Conservation (phyloP, 2,888 invertebrate species). For the Aleiodes leptofemur region DNA sequence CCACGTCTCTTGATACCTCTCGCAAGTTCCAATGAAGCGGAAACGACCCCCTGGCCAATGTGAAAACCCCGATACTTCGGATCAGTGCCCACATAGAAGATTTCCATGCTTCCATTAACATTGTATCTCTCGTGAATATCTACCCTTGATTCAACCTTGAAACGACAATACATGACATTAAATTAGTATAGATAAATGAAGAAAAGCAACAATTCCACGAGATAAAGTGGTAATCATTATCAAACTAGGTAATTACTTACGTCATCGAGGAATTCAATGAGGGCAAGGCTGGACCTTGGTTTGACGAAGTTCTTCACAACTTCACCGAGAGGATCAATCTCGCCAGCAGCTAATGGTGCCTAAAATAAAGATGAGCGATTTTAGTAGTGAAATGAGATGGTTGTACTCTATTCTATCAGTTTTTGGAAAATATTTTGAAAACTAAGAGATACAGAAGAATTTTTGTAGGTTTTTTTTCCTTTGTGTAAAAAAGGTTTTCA, state of each 20-base stretch:
- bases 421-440: no score
- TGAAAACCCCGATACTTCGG: conserved; percentile 78
- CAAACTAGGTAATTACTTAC: conserved; percentile 57
- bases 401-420: not conserved
- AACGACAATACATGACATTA: not conserved
- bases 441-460: no score
- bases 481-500: not conserved
- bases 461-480: not conserved
- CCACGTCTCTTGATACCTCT: conserved; percentile 33
- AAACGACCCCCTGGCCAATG: conserved; percentile 77
- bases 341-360: conserved; percentile 46
- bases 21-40: conserved; percentile 77
- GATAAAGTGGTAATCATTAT: not conserved
- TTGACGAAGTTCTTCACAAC: conserved; percentile 61
- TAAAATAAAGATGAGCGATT: conserved; percentile 32
- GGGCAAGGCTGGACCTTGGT: conserved; percentile 60
- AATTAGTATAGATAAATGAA: not conserved
- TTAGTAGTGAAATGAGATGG: not conserved
- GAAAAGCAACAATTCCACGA: not conserved
- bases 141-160: conserved; percentile 63
- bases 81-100: conserved; percentile 82
- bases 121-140: conserved; percentile 79
- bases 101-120: conserved; percentile 80
- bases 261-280: conserved; percentile 64
- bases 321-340: conserved; percentile 55